These are phyloP conservation scores for Ceratosolen solmsi DNA, from an alignment of 1,140 invertebrate species.

Conservation along the genomic window DNA sequence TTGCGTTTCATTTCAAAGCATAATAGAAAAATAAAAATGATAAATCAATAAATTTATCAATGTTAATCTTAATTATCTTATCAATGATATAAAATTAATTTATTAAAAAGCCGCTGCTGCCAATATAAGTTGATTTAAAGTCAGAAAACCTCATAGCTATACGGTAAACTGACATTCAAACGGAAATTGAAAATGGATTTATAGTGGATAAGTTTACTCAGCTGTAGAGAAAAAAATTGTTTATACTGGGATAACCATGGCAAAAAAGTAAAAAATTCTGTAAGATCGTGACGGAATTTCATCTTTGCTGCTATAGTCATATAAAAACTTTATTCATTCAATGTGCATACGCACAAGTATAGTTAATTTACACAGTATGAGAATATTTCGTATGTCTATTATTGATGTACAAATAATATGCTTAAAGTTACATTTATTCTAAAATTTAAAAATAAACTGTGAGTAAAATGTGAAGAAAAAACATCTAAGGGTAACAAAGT, in stretches of 20 bases:
- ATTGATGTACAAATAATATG: not conserved
- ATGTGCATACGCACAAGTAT: slow-evolving; percentile 62
- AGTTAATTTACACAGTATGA: slow-evolving; percentile 56
- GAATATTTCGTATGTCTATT: not conserved
- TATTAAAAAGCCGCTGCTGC: too few species aligned
- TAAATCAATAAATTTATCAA: not conserved
- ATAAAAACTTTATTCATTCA: slow-evolving; percentile 61
- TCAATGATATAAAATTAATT: not conserved
- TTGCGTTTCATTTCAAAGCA: not conserved
- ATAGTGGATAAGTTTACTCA: slow-evolving; percentile 14
- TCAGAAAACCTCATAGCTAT: not conserved
- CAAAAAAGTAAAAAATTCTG: not conserved
- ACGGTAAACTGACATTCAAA: slow-evolving; percentile 2
- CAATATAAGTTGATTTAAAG: not conserved
- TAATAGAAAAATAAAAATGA: not conserved
- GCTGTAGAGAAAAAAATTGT: not conserved
- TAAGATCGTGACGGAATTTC: slow-evolving; percentile 14
- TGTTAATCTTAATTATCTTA: not conserved
- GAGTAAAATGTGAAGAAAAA: too few species aligned
- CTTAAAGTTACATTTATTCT: not conserved
- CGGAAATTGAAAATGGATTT: slow-evolving; percentile 14
- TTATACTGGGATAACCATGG: not conserved
- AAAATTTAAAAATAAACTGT: not conserved
- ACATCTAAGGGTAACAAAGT: too few species aligned
- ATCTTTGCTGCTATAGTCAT: slow-evolving; percentile 8